A percentile compares a stretch with the other conserved stretches of the same genome.
Conservation (phyloP, 2,113 vertebrate species). For the Hystrix brachyura region DNA sequence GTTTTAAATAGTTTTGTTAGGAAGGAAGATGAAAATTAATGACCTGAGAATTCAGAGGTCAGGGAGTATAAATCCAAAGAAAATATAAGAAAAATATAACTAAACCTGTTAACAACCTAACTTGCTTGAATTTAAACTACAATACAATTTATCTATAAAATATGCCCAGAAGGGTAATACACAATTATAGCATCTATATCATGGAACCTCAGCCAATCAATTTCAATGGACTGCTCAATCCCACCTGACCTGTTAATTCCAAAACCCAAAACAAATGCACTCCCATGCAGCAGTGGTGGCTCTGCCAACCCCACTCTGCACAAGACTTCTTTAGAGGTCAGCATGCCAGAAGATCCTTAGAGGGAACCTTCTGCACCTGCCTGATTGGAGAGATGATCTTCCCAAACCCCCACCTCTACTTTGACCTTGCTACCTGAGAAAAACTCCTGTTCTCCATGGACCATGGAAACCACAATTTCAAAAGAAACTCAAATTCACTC, state of each 20-base stretch:
- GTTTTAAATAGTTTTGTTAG: conserved; percentile 19
- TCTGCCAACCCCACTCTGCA: background rate
- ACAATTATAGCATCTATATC: background rate
- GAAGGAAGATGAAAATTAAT: conserved; percentile 48
- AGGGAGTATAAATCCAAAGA: background rate
- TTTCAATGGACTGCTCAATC: background rate
- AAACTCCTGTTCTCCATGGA: conserved; percentile 6
- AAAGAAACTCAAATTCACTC: background rate
- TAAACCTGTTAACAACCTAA: background rate
- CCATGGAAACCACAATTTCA: background rate
- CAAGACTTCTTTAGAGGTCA: background rate
- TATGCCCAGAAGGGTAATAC: background rate
- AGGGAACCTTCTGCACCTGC: background rate
- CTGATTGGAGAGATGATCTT: background rate
- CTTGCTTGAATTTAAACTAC: background rate
- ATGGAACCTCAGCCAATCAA: background rate
- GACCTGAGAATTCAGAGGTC: background rate
- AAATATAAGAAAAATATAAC: background rate
- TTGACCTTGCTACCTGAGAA: background rate
- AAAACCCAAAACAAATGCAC: background rate
- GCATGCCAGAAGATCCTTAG: background rate
- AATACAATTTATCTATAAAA: background rate
- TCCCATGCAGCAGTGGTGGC: background rate
- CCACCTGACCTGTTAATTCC: background rate
- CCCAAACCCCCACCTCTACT: background rate